Conservation (phyloP, 2,797 vertebrate species). For the Borostomias antarcticus region DNA sequence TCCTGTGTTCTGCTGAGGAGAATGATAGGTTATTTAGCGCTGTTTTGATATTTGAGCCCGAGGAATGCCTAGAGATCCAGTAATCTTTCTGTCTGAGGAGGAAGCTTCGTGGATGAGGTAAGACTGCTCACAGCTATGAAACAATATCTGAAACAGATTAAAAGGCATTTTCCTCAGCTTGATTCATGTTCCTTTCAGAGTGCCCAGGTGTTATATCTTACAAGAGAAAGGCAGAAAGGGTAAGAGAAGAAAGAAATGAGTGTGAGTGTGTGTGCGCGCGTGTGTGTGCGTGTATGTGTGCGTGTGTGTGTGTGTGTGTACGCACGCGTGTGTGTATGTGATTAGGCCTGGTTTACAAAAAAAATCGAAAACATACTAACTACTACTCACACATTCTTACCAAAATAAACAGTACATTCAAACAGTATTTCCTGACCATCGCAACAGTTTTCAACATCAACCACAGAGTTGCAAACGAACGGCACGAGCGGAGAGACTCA, state of each 20-base stretch:
- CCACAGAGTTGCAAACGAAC: not conserved
- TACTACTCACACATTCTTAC: not conserved
- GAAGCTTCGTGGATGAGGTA: conserved; percentile 77
- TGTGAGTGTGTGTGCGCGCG: conserved; percentile 10
- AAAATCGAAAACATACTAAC: not conserved
- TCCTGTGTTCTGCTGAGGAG: conserved; percentile 44
- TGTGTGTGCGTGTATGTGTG: conserved; percentile 8
- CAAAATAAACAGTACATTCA: conserved; percentile 12
- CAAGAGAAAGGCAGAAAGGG: conserved; percentile 45
- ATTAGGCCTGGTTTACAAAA: not conserved
- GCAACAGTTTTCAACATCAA: conserved; percentile 30
- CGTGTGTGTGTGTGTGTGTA: conserved; percentile 25
- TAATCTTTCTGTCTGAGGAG: conserved; percentile 67
- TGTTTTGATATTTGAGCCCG: conserved; percentile 82
- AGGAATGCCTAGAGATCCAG: conserved; percentile 75
- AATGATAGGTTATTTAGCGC: conserved; percentile 77
- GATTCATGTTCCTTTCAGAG: conserved; percentile 70
- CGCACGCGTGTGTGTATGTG: not conserved
- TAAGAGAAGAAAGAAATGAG: conserved; percentile 7
- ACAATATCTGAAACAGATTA: conserved; percentile 81
- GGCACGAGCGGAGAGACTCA: conserved; percentile 34
- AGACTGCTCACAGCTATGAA: conserved; percentile 82
- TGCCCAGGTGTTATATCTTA: conserved; percentile 73
- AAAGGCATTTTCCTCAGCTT: conserved; percentile 76
- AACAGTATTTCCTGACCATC: conserved; percentile 32